Percentiles rank a stretch among this genome's conserved stretches.
These are phyloP conservation scores for Odontomyia ornata DNA, from an alignment of 2,888 invertebrate genomes.

Conservation along the genomic window DNA sequence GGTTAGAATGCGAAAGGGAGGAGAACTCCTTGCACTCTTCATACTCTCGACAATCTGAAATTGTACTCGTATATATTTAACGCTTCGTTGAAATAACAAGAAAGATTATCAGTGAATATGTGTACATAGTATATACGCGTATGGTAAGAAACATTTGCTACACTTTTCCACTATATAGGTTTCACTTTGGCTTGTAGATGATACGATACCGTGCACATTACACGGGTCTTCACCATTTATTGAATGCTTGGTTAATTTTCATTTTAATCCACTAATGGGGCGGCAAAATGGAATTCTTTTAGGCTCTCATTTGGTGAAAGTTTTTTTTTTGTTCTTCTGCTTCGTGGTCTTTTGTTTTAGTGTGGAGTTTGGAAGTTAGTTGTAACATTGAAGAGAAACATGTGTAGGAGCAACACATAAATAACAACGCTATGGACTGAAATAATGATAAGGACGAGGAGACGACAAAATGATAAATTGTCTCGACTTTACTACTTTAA, in stretches of 20 bases:
- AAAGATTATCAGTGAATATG: background rate
- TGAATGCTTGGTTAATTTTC: constrained; percentile 48
- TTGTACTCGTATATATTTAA: constrained; percentile 18
- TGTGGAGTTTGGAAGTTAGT: background rate
- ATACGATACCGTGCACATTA: constrained; percentile 2
- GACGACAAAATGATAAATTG: constrained; percentile 8
- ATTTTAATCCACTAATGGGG: constrained; percentile 51
- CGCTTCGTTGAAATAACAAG: constrained; percentile 11
- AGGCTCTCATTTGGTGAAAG: background rate
- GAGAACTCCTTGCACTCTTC: background rate
- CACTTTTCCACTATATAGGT: background rate
- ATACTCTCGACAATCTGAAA: no score
- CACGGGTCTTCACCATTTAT: constrained; percentile 16
- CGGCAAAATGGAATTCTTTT: constrained; percentile 40
- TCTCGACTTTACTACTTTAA: background rate
- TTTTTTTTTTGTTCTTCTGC: background rate
- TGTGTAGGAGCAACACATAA: background rate
- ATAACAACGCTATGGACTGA: background rate
- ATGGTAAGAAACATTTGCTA: background rate
- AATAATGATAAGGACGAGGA: background rate
- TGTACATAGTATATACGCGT: background rate
- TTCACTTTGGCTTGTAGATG: background rate
- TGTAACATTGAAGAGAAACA: background rate
- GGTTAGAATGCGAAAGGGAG: constrained; percentile 26
- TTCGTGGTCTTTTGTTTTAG: background rate